Conservation (phyloP, 2,888 invertebrate species). For the Drosophila infuscata region DNA sequence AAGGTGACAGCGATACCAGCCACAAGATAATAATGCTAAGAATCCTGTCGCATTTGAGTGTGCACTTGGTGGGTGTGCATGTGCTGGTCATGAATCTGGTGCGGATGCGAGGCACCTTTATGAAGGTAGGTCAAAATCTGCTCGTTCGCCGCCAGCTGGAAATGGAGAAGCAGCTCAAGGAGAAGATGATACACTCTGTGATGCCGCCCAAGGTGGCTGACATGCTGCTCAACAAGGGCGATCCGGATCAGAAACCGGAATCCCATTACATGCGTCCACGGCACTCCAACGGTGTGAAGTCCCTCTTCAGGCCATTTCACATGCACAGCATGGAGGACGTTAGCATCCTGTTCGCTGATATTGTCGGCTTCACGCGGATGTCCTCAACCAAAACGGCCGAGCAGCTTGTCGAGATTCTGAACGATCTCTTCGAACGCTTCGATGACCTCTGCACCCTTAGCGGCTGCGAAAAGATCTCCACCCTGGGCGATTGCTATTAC, state of each 20-base stretch:
- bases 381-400: constrained; percentile 98
- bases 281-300: constrained; percentile 88
- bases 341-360: constrained; percentile 98
- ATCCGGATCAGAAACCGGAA: constrained; percentile 67
- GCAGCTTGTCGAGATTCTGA: constrained; percentile 96
- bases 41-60: constrained; percentile 93
- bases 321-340: constrained; percentile 99
- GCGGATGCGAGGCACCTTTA: constrained; percentile 97
- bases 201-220: constrained; percentile 98
- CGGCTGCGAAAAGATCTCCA: constrained; percentile 98
- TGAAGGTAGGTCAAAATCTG: constrained; percentile 97
- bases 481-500: constrained; percentile 97
- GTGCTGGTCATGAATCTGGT: constrained; percentile 97
- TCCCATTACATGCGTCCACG: constrained; percentile 81
- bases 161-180: constrained; percentile 96
- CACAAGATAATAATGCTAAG: constrained; percentile 89
- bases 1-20: constrained; percentile 85
- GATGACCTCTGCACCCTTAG: constrained; percentile 94
- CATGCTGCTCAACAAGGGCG: constrained; percentile 92
- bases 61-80: constrained; percentile 96
- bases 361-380: constrained; percentile 99
- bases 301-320: constrained; percentile 97
- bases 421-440: constrained; percentile 98
- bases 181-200: constrained; percentile 98
- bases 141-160: constrained; percentile 95